These are phyloP conservation scores for Trinectes maculatus DNA, from an alignment of 2,113 vertebrate genomes.

Conservation along the genomic window DNA sequence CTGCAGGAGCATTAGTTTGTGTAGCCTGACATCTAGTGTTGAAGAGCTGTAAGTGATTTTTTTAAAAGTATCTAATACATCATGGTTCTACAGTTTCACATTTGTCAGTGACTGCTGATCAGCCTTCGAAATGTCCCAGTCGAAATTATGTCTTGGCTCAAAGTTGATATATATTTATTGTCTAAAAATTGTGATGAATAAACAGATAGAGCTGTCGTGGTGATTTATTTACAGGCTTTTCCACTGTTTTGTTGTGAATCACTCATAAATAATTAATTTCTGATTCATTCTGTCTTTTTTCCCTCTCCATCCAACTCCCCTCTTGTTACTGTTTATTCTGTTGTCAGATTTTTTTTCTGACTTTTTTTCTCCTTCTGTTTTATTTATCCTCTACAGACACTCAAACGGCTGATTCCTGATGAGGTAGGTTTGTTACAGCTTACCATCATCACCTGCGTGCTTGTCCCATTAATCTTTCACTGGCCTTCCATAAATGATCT, in stretches of 20 bases:
- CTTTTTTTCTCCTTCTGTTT: conserved; percentile 20
- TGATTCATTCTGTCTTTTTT: conserved; percentile 13
- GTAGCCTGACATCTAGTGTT: conserved; percentile 70
- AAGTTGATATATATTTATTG: too few species aligned
- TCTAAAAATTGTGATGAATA: conserved; percentile 7
- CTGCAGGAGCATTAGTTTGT: conserved; percentile 19
- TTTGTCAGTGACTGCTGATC: background rate
- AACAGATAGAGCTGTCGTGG: background rate
- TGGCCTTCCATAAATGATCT: conserved; percentile 38
- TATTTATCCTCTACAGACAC: conserved; percentile 80
- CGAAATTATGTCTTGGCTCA: too few species aligned
- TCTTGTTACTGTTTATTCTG: conserved; percentile 7
- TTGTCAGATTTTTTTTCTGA: background rate
- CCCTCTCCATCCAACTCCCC: conserved; percentile 7
- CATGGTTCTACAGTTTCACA: background rate
- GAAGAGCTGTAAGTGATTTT: conserved; percentile 4
- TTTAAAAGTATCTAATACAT: background rate
- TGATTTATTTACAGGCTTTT: background rate
- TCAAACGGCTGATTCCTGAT: conserved; percentile 93
- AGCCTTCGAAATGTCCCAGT: background rate
- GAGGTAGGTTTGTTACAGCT: conserved; percentile 85
- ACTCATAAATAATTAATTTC: conserved; percentile 17
- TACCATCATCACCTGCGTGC: conserved; percentile 27
- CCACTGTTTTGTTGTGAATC: conserved; percentile 20
- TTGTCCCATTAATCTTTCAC: conserved; percentile 11